Conservation (phyloP, 2,888 invertebrate species). For the Pterostichus madidus region DNA sequence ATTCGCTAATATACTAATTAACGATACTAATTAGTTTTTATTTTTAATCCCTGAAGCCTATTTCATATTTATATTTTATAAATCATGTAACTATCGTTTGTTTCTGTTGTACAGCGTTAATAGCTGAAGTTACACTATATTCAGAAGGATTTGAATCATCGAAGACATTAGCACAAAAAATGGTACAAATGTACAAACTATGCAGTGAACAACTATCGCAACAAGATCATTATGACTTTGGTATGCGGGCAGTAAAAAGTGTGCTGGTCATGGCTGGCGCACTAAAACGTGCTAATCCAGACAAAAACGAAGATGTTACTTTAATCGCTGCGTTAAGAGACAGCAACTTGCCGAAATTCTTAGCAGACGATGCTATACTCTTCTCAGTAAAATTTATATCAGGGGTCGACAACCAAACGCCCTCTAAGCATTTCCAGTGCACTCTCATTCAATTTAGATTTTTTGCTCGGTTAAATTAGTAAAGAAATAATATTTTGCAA, state of each 20-base stretch:
- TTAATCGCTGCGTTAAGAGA: constrained; percentile 92
- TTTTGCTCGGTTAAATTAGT: too few relatives aligned
- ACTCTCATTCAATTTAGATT: too few relatives aligned
- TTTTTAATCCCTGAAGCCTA: too few relatives aligned
- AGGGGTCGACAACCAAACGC: too few relatives aligned
- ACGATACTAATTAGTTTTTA: too few relatives aligned
- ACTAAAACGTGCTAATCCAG: constrained; percentile 90
- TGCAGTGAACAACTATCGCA: constrained; percentile 95
- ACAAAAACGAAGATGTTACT: constrained; percentile 90
- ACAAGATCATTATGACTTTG: constrained; percentile 95
- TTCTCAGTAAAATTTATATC: constrained; percentile 81
- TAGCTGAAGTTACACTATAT: constrained; percentile 95
- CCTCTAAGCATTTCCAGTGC: too few relatives aligned
- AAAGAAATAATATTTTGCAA: too few relatives aligned
- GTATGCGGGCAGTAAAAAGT: constrained; percentile 96
- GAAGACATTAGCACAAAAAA: constrained; percentile 91
- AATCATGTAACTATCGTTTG: background rate
- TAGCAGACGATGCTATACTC: constrained; percentile 89
- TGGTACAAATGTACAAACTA: constrained; percentile 95
- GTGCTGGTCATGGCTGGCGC: constrained; percentile 96
- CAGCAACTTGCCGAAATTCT: constrained; percentile 94
- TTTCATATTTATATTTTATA: too few relatives aligned
- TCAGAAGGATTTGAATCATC: constrained; percentile 96
- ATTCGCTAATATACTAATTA: too few relatives aligned
- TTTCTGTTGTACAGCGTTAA: constrained; percentile 80